phyloP scores from a whole-genome alignment of 2,113 vertebrate species.

The Petrocephalus microphthalmus region DNA sequence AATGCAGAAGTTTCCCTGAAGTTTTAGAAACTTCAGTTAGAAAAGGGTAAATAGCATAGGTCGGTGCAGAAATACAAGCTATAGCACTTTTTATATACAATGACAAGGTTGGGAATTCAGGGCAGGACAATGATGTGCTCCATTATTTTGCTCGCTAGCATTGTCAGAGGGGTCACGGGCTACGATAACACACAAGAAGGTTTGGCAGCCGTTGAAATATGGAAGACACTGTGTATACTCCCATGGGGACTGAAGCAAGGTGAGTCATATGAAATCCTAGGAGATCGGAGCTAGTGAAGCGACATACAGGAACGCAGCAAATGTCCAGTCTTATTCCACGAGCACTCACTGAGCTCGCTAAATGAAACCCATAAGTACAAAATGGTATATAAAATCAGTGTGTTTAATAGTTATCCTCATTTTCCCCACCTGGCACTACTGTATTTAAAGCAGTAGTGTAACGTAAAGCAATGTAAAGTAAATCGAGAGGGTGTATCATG shows the following conservation, averaged over 20 bases:
- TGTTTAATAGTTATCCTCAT: background rate
- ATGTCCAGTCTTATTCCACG: background rate
- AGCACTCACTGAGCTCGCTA: background rate
- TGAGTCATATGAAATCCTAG: background rate
- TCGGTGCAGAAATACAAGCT: background rate
- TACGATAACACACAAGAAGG: background rate
- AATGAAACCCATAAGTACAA: background rate
- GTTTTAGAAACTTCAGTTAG: background rate
- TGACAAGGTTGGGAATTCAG: background rate
- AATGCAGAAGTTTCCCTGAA: background rate
- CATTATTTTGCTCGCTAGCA: background rate
- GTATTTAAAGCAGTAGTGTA: background rate
- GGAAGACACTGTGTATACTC: background rate
- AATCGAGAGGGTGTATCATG: background rate
- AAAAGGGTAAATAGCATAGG: background rate
- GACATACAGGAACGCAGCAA: background rate
- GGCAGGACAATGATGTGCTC: background rate
- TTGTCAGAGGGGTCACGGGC: background rate
- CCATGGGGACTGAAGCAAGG: background rate
- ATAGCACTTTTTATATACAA: background rate
- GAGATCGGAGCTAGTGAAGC: background rate
- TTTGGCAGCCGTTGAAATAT: background rate
- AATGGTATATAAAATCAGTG: background rate
- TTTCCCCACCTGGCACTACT: background rate
- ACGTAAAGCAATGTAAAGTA: background rate